These are phyloP conservation scores for Oriolus oriolus DNA, from an alignment of 2,113 vertebrate species.

Conservation along the genomic window DNA sequence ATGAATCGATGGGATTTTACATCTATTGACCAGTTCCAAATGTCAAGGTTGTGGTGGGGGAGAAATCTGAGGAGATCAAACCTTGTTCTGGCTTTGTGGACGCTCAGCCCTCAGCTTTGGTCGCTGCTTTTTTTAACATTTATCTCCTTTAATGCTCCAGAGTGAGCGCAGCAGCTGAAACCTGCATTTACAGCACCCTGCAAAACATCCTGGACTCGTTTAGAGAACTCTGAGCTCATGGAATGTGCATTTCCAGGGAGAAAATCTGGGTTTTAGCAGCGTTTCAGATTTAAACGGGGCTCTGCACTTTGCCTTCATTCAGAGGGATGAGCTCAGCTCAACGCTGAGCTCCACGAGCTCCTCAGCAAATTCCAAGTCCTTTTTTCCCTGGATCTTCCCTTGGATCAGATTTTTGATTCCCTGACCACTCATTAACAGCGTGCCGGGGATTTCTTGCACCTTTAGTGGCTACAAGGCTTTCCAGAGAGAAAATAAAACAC, in stretches of 20 bases:
- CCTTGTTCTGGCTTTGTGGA: background rate
- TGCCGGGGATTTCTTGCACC: background rate
- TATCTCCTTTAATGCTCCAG: background rate
- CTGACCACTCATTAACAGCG: rapidly evolving
- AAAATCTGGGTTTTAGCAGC: background rate
- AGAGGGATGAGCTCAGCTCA: background rate
- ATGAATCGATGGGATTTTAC: background rate
- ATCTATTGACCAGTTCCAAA: slow-evolving; percentile 15
- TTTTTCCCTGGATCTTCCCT: background rate
- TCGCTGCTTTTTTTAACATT: background rate
- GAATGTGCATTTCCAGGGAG: background rate
- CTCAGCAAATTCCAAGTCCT: background rate
- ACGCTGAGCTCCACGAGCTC: background rate
- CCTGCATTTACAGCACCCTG: background rate
- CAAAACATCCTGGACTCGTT: background rate
- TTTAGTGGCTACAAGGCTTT: background rate
- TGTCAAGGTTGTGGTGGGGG: background rate
- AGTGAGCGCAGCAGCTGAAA: background rate
- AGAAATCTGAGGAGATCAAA: background rate
- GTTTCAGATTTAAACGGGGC: background rate
- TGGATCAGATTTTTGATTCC: background rate
- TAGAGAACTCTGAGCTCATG: background rate
- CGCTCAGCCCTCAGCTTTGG: background rate
- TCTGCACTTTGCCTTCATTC: background rate
- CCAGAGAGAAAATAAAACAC: background rate